Evolutionary conservation across 1,140 invertebrate species (phyloP), one percentile per base, ranked within the genome.

Genomic region (Trichogramma pretiosum): DNA sequence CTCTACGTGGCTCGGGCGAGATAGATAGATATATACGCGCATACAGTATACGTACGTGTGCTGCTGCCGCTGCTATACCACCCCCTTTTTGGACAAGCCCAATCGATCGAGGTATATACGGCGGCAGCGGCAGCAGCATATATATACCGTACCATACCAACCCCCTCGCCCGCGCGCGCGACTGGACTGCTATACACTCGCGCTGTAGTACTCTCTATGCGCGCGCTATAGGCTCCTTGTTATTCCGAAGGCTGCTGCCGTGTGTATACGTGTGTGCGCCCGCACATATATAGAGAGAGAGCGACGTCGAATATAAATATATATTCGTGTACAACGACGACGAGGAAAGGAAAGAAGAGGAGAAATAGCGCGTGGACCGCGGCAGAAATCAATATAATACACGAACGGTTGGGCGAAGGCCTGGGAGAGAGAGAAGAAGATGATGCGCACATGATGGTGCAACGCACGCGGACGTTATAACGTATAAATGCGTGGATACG

Each of bases 301-400:
- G 50, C 47, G 39, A 23, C 24, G 33, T 26, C 11, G 8, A 17
- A 28, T 23, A 26, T 17, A 21, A n/a, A n/a, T 11, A 39, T 17
- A 7, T n/a, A n/a, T n/a, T n/a, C n/a, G n/a, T n/a, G n/a, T n/a
- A n/a, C 3, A 2, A n/a, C n/a, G 37, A n/a, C n/a, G 14, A 19
- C 18, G 21, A 39, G 39, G n/a, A 18, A 33, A 22, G 19, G n/a
- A 45, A 28, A 43, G 44, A 51, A 45, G 46, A 45, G 55, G 52
- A 55, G 60, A 60, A 58, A 18, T 16, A 14, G n/a, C 26, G 35
- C n/a, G 62, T 52, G 63, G 63, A 55, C 61, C 59, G 65, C 67
- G 69, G 70, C 68, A 70, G 69, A 70, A 70, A 72, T 72, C 68
- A 70, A 72, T 72, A 72, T 70, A 70, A 70, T 65, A 70, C 65